Evolutionary conservation across 1,140 invertebrate species (phyloP), one percentile per base, ranked within the genome.

Genomic region (Planococcus citri): DNA sequence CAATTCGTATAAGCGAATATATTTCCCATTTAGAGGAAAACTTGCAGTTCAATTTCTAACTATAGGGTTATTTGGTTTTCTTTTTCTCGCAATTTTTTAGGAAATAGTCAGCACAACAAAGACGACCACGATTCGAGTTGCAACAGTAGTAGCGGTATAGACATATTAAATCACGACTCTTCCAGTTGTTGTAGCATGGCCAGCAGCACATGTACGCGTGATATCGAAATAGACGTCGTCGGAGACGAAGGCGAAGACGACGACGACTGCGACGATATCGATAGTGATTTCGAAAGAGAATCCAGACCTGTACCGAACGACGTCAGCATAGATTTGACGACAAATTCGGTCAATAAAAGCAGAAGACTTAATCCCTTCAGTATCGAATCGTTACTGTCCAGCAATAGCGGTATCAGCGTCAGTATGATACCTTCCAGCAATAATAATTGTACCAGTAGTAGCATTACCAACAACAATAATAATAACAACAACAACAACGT

Each of bases 151-250:
- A 70, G 71, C 51, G 67, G 72, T 22, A 73, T 73, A 24, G 73
- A 73, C 27, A 68, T 69, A 10, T 61, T 72, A 10, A 69, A 67
- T 1, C 70, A 73, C 41, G 74, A 75, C 69, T 73, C 73, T 21
- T 73, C 71, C 20, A 71, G 73, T 68, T 74, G 73, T 57, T 75
- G 74, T 64, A 74, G 75, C 71, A 73, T 72, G 29, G 70, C 71
- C 41, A 73, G 73, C 29, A 73, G 71, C 27, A 73, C 71, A 12
- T 71, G 69, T n/a, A 73, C 69, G 71, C 82, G 81, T 1, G 87
- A 88, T 73, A 85, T 87, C 29, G 88, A 89, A 74, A 89, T 89
- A 72, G 87, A 89, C 76, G 88, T 89, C 1, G 88, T 89, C 12
- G 88, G 87, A 14, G 83, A 83, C 72, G 82, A 84, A 67, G 73